These are phyloP conservation scores for Omphaloscelis lunosa DNA, from an alignment of 2,888 invertebrate genomes.

Conservation along the genomic window DNA sequence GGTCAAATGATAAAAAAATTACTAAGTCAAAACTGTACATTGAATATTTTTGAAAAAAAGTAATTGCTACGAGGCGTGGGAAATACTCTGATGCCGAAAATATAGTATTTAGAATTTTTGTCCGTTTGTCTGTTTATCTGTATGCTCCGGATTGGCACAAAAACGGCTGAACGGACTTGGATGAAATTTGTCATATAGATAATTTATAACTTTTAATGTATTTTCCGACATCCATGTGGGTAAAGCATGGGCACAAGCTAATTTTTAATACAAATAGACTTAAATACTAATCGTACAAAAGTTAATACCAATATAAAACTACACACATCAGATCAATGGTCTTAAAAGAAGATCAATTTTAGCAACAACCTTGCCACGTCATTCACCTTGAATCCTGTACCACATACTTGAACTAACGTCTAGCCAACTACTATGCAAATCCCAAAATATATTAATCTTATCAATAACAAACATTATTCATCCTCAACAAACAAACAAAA, in stretches of 20 bases:
- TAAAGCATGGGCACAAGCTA: too few species aligned
- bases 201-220: background rate
- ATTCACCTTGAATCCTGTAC: background rate
- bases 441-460: constrained; percentile 46
- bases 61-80: too few species aligned
- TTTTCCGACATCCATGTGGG: too few species aligned
- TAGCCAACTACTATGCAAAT: constrained; percentile 28
- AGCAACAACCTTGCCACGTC: background rate
- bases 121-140: too few species aligned
- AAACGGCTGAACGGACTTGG: background rate
- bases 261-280: background rate
- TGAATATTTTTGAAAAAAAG: too few species aligned
- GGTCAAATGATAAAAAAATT: too few species aligned
- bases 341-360: background rate
- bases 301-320: background rate
- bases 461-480: constrained; percentile 61
- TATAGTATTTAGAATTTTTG: too few species aligned
- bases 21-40: too few species aligned
- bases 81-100: too few species aligned
- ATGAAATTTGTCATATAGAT: background rate
- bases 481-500: constrained; percentile 58
- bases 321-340: background rate
- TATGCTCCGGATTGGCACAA: background rate
- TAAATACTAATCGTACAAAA: background rate
- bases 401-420: background rate